Evolutionary conservation across 2,113 vertebrate species (phyloP), one percentile per base, ranked within the genome.

Genomic region (Microcebus jonahi): DNA sequence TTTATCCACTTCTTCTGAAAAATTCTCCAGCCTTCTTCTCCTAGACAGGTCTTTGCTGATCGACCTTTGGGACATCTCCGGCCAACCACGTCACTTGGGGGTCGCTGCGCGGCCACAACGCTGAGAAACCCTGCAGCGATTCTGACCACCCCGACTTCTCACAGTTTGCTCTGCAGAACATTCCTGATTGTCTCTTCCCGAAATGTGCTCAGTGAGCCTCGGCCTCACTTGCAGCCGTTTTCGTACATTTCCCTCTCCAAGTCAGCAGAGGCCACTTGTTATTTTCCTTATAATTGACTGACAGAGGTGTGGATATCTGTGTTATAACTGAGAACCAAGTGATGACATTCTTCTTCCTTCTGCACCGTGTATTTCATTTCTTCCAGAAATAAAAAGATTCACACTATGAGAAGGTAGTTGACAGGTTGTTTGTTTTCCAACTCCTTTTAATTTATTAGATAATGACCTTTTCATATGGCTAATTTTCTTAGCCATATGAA

Each of bases 101-200:
- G 23, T 53, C 27, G 36, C 36, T 7, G 21, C 13, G 15, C 3
- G 4, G 13, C 39, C 55, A 13, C 8, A 1, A 1, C 2, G 15
- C 31, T 8, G 53, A 31, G 15, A 55, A 31, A 23, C 9, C 3
- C 9, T 4, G 20, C 48, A 31, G 0, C 6, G 0, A 2, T 20
- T 18, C n/a, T 11, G 4, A 27, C 48, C 34, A 6, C 48, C 3
- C 0, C 27, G 9, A 0, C 18, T 21, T 20, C 59, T 27, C 4
- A 0, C 34, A 2, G 3, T 23, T n/a, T 36, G 15, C 1, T 45
- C 29, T 25, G 21, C 6, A 1, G 18, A 14, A 0, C 2, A 0
- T 20, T 20, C 48, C 13, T 2, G n/a, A 4, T 20, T 27, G 1
- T 7, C 29, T 27, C 29, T 50, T 42, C 15, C 53, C 21, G 29